Base-by-base conservation (phyloP, 1,140 invertebrate species). In the Hormaphis cornu region DNA sequence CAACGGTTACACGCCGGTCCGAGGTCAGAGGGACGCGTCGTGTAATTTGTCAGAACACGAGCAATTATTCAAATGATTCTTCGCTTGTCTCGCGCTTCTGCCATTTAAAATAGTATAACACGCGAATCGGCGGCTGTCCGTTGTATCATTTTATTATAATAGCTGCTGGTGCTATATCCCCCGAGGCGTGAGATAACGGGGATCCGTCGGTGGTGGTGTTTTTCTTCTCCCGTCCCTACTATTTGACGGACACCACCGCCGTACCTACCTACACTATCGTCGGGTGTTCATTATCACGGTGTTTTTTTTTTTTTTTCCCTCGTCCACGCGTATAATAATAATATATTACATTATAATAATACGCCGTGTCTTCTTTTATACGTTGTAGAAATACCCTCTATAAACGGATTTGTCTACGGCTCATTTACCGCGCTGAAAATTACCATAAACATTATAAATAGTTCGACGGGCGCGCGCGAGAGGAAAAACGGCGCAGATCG, bases 21-120 rank as follows among this genome's bases (percentile, higher is more conserved):
- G 18, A 66, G 61, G 61, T 66, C 44, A 66, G 50, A 66, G 61
- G 61, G 61, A 66, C 61, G 50, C 61, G 40, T 61, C 58, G 44
- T 66, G 61, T 66, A 66, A 66, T 66, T 66, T 66, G 61, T 66
- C 61, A 66, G 61, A 26, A 48, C 61, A 66, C 61, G 61, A 42
- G 61, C 44, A 66, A 66, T 66, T 66, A 66, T 66, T 66, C 61
- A 66, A 66, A 66, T 53, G n/a, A n/a, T 66, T 66, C 14, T 48
- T 58, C 33, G n/a, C n/a, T n/a, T n/a, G n/a, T n/a, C n/a, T n/a
- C n/a, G n/a, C n/a, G n/a, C n/a, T n/a, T n/a, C n/a, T n/a, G n/a
- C n/a, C n/a, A n/a, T n/a, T n/a, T n/a, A n/a, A n/a, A n/a, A n/a
- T n/a, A n/a, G n/a, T n/a, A n/a, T n/a, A n/a, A n/a, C n/a, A n/a